Percentiles rank a stretch among this genome's conserved stretches.
Evolutionary conservation across 2,797 vertebrate species (phyloP).

Genomic region (Cryptoblepharus egeriae): DNA sequence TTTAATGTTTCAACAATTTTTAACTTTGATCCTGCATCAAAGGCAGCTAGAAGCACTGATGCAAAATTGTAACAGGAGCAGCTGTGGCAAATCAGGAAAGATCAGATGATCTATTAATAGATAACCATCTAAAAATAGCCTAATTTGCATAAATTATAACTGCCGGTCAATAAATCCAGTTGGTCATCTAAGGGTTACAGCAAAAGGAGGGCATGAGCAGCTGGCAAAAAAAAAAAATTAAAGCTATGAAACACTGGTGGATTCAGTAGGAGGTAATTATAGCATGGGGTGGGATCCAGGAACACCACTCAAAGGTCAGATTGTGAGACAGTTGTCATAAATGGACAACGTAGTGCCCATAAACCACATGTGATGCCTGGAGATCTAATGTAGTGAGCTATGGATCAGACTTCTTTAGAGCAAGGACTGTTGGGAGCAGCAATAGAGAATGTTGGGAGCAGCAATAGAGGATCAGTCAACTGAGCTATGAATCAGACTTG

Average conservation of each 20-base stretch:
- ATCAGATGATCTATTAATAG: background rate
- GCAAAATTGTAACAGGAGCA: background rate
- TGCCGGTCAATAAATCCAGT: too few species aligned
- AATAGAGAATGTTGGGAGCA: too few species aligned
- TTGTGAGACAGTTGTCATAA: slow-evolving; percentile 6
- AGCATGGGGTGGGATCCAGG: background rate
- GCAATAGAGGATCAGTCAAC: too few species aligned
- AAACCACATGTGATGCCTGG: too few species aligned
- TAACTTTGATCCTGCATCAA: background rate
- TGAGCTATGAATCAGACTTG: too few species aligned
- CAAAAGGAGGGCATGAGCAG: background rate
- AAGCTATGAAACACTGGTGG: background rate
- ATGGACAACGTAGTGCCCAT: background rate
- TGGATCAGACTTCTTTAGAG: too few species aligned
- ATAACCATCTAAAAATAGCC: too few species aligned
- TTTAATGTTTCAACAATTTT: too few species aligned
- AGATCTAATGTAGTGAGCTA: too few species aligned
- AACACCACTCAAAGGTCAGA: background rate
- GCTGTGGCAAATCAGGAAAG: background rate
- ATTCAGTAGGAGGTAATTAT: slow-evolving; percentile 30
- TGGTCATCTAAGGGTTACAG: too few species aligned
- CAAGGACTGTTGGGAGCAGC: too few species aligned
- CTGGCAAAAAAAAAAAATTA: background rate
- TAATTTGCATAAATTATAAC: too few species aligned
- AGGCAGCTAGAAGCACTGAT: background rate